These are phyloP conservation scores for Rana temporaria DNA, from an alignment of 2,113 vertebrate genomes.

Conservation along the genomic window DNA sequence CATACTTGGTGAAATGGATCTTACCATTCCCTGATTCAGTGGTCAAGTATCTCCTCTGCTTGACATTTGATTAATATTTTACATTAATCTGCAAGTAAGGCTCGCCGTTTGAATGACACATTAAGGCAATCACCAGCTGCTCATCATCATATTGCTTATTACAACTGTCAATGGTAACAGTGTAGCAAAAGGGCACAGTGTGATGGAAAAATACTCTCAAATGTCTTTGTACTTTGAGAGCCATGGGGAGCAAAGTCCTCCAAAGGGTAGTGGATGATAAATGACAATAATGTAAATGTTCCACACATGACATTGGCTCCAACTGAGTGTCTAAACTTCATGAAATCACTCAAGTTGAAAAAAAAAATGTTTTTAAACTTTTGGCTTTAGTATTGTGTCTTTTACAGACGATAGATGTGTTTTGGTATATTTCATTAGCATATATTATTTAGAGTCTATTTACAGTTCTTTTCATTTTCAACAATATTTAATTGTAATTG, in stretches of 20 bases:
- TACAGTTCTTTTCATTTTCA: too few species aligned
- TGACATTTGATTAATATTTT: not conserved
- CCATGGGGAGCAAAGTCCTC: conserved; percentile 26
- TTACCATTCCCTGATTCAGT: not conserved
- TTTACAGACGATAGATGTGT: too few species aligned
- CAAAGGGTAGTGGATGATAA: conserved; percentile 30
- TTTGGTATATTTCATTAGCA: too few species aligned
- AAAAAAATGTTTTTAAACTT: too few species aligned
- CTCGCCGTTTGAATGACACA: conserved; percentile 3
- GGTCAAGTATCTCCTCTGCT: conserved; percentile 1
- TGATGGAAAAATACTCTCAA: conserved; percentile 22
- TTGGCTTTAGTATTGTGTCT: too few species aligned
- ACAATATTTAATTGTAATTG: too few species aligned
- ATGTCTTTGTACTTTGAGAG: conserved; percentile 10
- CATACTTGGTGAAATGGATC: not conserved
- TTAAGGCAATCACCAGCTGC: conserved; percentile 9
- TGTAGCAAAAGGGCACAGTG: conserved; percentile 33
- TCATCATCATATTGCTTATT: conserved; percentile 27
- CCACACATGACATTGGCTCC: not conserved
- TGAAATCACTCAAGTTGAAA: not conserved
- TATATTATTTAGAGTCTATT: too few species aligned
- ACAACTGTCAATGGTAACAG: conserved; percentile 42
- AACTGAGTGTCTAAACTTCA: not conserved
- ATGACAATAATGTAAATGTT: conserved; percentile 34
- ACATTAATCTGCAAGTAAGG: conserved; percentile 16